Conservation (phyloP, 2,888 invertebrate genomes). For the Merodon equestris region DNA sequence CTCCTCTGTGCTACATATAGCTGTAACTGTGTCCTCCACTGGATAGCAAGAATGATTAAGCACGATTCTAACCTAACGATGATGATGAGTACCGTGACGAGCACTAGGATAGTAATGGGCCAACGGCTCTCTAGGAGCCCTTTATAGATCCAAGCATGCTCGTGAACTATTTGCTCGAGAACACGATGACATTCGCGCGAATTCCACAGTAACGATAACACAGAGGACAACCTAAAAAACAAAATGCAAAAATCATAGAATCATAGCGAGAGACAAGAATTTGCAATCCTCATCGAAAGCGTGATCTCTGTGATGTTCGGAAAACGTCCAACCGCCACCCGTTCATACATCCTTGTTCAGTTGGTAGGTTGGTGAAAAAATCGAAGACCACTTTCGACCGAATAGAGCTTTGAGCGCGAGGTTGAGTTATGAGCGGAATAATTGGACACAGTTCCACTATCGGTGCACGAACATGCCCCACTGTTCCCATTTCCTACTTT, state of each 20-base stretch:
- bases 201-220: no score
- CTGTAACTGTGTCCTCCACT: constrained; percentile 23
- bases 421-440: constrained; percentile 51
- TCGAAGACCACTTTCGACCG: neutral
- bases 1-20: no score
- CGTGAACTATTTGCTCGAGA: no score
- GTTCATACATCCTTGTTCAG: constrained; percentile 13
- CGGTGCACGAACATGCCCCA: constrained; percentile 27
- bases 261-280: constrained; percentile 1
- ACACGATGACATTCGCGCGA: no score
- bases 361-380: neutral
- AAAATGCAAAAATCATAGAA: neutral
- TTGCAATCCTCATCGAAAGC: constrained; percentile 28
- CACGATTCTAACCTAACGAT: constrained; percentile 50
- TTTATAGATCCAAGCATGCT: no score
- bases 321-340: no score
- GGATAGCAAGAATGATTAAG: constrained; percentile 57
- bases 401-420: neutral
- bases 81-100: constrained; percentile 33
- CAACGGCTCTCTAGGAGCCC: constrained; percentile 4
- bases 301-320: constrained; percentile 54
- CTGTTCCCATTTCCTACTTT: constrained; percentile 52
- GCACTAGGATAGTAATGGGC: constrained; percentile 17
- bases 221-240: constrained; percentile 4
- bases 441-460: constrained; percentile 47